These are phyloP conservation scores for Arctia plantaginis DNA, from an alignment of 2,888 invertebrate genomes.

Conservation along the genomic window DNA sequence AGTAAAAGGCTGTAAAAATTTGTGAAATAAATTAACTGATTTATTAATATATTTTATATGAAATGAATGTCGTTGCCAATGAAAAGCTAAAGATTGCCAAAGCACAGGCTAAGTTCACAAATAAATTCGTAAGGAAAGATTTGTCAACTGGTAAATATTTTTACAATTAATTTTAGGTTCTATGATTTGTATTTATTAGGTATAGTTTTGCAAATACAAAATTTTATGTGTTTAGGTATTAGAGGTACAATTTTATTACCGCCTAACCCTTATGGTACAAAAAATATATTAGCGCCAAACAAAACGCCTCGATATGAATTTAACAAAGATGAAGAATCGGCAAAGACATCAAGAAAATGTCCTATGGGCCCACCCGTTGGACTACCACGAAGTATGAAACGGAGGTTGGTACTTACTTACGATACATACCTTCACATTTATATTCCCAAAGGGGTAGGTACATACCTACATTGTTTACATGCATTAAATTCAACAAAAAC, in stretches of 20 bases:
- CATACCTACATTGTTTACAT: no score
- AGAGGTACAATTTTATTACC: conserved; percentile 64
- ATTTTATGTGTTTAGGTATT: conserved; percentile 61
- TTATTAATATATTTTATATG: conserved; percentile 15
- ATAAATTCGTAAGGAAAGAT: conserved; percentile 72
- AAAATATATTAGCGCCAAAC: conserved; percentile 50
- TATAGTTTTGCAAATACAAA: neutral
- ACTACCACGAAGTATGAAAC: conserved; percentile 68
- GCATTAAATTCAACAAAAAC: no score
- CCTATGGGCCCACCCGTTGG: conserved; percentile 78
- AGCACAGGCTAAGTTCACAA: conserved; percentile 56
- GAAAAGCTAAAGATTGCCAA: conserved; percentile 59
- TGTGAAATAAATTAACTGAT: neutral
- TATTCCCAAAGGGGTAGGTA: no score
- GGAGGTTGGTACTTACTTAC: conserved; percentile 59
- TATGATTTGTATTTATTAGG: neutral
- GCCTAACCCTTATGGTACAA: conserved; percentile 48
- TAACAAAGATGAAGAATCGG: conserved; percentile 51
- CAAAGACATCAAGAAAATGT: conserved; percentile 51
- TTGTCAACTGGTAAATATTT: conserved; percentile 61
- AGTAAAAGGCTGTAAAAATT: no score
- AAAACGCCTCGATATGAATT: conserved; percentile 76
- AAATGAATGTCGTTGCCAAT: conserved; percentile 78
- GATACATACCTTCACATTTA: neutral
- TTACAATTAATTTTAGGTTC: neutral